Base-by-base conservation (phyloP, 2,113 vertebrate species). In the Phasianus colchicus region DNA sequence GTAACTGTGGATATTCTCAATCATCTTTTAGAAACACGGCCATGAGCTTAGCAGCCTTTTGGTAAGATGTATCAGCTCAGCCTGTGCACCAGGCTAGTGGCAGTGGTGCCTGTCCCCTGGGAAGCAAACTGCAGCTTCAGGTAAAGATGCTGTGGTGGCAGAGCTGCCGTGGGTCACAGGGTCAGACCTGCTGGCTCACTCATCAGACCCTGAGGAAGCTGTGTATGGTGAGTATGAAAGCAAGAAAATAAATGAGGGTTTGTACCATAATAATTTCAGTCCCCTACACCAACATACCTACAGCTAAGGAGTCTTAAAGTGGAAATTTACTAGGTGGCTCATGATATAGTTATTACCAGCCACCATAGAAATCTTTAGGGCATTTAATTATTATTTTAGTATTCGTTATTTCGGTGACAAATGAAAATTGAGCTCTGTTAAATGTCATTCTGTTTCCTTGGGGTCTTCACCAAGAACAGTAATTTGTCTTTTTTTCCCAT, bases 391-490 rank as follows among this genome's bases (percentile, higher is more conserved):
- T 91, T 84, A 70, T 92, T 95, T 43, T 58, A 96, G 34, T 91
- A 54, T 67, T 94, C 43, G 54, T 88, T 89, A 93, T 88, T 77
- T 92, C 34, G 71, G 85, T 83, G 66, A 85, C 83, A 95, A 91
- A 88, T 93, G 32, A 89, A 92, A 93, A 81, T 52, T 43, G 71
- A 96, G 48, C 85, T 90, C 74, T 88, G 75, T 63, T 58, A 93
- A 96, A 88, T 93, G 24, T 72, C 93, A 63, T 73, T 81, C 82
- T 93, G 91, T 91, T 89, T 95, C 69, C 88, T 79, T 87, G 15
- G 65, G 34, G 74, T 47, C 66, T 90, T 94, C 92, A 92, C 32
- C 10, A 55, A 42, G 61, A 95, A 16, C 58, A 67, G 38, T 79
- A 81, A 86, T 88, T 85, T 90, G 6, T 90, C 42, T 73, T 32